A percentile compares a stretch with the other conserved stretches of the same genome.
phyloP scores from a whole-genome alignment of 2,113 vertebrate genomes.

The Tretioscincus oriximinensis region DNA sequence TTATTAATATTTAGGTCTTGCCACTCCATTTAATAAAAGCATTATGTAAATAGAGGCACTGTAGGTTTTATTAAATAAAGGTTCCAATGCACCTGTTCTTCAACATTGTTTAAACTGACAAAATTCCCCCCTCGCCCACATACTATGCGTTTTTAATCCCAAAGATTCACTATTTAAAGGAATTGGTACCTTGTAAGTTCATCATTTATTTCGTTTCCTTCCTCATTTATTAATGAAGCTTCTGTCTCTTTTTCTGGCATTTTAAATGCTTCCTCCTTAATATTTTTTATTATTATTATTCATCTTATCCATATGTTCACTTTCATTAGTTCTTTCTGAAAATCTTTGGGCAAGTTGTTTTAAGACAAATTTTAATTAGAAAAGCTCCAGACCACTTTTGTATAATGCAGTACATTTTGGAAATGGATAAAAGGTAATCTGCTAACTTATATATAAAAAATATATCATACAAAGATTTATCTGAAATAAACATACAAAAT shows the following conservation, averaged over 20 bases:
- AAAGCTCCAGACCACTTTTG: not conserved
- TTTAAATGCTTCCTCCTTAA: conserved; percentile 23
- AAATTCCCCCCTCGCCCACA: conserved; percentile 1
- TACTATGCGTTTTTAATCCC: conserved; percentile 21
- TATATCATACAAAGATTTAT: not conserved
- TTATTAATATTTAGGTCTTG: not conserved
- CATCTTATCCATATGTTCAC: conserved; percentile 1
- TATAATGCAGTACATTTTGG: not conserved
- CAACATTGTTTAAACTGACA: not conserved
- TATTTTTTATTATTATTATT: not conserved
- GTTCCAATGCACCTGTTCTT: not conserved
- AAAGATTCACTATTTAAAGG: conserved; percentile 10
- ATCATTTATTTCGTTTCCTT: conserved; percentile 24
- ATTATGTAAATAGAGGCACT: no score
- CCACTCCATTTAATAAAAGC: not conserved
- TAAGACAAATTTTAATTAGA: not conserved
- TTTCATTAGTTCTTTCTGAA: not conserved
- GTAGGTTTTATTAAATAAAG: no score
- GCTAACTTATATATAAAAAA: not conserved
- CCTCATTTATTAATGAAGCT: conserved; percentile 4
- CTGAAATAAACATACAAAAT: no score
- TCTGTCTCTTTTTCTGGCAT: conserved; percentile 8
- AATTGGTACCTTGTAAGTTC: conserved; percentile 12
- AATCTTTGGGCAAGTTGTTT: not conserved
- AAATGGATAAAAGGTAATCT: not conserved